Evolutionary conservation across 2,113 vertebrate genomes (phyloP), one percentile per base, ranked within the genome.

Genomic region (Tapirus terrestris): DNA sequence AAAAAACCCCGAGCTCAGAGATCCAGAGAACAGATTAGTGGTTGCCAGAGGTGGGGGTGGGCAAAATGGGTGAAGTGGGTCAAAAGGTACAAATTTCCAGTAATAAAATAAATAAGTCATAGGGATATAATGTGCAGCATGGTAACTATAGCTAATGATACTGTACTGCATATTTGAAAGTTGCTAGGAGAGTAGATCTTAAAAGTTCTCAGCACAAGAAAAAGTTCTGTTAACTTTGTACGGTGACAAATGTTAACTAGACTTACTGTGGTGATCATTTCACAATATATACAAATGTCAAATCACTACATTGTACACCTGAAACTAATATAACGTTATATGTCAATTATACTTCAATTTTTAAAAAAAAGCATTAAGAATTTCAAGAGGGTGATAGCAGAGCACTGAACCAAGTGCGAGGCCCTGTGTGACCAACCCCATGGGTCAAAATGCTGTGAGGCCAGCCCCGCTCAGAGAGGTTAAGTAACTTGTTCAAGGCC

Each of bases 401-500:
- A 53, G 21, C 31, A 20, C 2, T n/a, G 65, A 82, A n/a, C 17
- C 51, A 73, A 51, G 21, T 17, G 8, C 1, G 6, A 82, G 70
- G 9, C 45, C 68, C 51, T 45, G 0, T 4, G 45, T 23, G 68
- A 77, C 58, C 27, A 20, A 53, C 9, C 13, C 5, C 0, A 6
- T 1, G 53, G 51, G 48, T 39, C 53, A 18, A 13, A 3, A 3
- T 0, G 3, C 36, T 5, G 5, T 1, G 43, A 63, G 39, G 53
- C 61, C 43, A 70, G 53, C 31, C 27, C 27, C 33, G 68, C 27
- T 65, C 85, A 63, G 33, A 27, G 76, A 48, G 60, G 51, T 58
- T 27, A 25, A 70, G 79, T 60, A 29, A 53, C 65, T 73, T 51
- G 43, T 65, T 85, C 77, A 85, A 92, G 65, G 91, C 39, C 2